Evolutionary conservation across 2,888 invertebrate species (phyloP).

Genomic region (Torymus tubicola): DNA sequence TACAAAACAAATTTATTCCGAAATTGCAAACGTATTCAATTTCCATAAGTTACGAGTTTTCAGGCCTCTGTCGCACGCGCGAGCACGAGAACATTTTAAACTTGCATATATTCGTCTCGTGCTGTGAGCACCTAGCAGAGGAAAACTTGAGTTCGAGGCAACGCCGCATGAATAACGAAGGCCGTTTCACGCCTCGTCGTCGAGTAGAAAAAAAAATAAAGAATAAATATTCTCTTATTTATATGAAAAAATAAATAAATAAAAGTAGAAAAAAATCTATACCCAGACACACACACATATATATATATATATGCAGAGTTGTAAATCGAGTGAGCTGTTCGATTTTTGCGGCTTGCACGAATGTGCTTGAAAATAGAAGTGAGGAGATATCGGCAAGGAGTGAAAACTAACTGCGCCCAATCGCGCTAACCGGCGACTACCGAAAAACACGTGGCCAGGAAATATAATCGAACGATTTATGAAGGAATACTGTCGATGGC

Average conservation of each 20-base stretch:
- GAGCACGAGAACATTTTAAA: background rate
- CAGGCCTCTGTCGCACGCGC: background rate
- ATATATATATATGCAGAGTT: too few relatives aligned
- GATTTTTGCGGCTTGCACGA: background rate
- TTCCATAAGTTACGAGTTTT: background rate
- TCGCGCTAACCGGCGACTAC: too few relatives aligned
- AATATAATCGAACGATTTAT: too few relatives aligned
- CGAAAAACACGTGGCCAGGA: too few relatives aligned
- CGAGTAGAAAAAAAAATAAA: background rate
- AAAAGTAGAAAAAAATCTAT: background rate
- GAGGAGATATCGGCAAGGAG: too few relatives aligned
- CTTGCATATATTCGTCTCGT: background rate
- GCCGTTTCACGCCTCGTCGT: background rate
- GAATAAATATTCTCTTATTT: background rate
- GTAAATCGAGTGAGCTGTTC: slow-evolving; percentile 5
- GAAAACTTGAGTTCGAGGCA: slow-evolving; percentile 1
- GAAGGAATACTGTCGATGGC: too few relatives aligned
- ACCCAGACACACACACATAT: background rate
- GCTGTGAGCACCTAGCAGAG: too few relatives aligned
- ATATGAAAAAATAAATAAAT: background rate
- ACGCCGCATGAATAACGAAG: slow-evolving; percentile 19
- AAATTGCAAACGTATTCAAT: background rate
- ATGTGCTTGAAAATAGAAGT: too few relatives aligned
- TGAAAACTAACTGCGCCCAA: too few relatives aligned
- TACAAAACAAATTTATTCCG: background rate